A percentile compares a stretch with the other conserved stretches of the same genome.
Conservation (phyloP, 53 echinoderm and acorn worm species). For the Holothuria scabra region DNA sequence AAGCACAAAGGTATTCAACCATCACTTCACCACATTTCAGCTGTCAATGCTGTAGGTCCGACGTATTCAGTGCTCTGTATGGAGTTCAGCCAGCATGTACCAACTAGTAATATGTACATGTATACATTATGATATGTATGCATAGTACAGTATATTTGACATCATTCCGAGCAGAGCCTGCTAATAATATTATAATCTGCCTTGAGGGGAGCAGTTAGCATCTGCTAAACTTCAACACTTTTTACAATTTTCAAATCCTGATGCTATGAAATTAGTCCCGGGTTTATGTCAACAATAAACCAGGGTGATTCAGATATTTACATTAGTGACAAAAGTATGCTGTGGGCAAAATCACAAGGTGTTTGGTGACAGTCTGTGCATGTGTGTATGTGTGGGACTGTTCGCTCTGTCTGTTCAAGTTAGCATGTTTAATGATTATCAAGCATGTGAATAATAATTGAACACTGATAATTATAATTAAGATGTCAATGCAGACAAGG, state of each 20-base stretch:
- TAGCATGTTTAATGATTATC: too few species aligned
- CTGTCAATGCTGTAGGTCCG: too few species aligned
- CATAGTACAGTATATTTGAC: neutral
- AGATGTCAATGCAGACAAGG: neutral
- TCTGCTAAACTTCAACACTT: constrained; percentile 40
- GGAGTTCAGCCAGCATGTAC: too few species aligned
- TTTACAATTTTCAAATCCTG: constrained; percentile 41
- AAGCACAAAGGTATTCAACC: too few species aligned
- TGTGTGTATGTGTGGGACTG: constrained; percentile 4
- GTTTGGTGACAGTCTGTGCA: neutral
- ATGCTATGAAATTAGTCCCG: constrained; percentile 42
- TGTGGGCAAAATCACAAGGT: constrained; percentile 7
- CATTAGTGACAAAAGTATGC: constrained; percentile 30
- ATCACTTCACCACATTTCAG: too few species aligned
- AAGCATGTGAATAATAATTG: too few species aligned
- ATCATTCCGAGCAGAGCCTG: neutral
- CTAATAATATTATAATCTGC: constrained; percentile 20
- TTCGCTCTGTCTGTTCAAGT: too few species aligned
- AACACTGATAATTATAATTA: constrained; percentile 3
- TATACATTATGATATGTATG: too few species aligned
- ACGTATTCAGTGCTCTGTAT: too few species aligned
- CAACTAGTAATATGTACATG: too few species aligned
- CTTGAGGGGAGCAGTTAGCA: constrained; percentile 11
- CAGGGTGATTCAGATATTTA: constrained; percentile 28
- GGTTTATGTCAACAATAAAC: constrained; percentile 39